A percentile compares a stretch with the other conserved stretches of the same genome.
phyloP scores from a whole-genome alignment of 2,113 vertebrate genomes.

The Procavia capensis region DNA sequence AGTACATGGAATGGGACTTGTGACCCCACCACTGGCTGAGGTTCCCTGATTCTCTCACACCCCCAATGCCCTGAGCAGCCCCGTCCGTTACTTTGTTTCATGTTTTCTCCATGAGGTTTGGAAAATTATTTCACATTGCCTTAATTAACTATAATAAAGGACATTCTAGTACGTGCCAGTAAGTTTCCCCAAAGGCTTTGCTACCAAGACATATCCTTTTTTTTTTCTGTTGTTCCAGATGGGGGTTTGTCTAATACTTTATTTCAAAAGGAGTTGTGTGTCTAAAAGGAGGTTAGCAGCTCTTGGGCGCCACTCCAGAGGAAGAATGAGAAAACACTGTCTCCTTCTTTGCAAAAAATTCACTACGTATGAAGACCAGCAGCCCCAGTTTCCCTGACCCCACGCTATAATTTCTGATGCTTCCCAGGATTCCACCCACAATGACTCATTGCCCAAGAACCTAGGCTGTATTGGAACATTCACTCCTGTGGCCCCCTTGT shows the following conservation, averaged over 20 bases:
- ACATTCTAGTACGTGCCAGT: not conserved
- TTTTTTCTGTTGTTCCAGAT: not conserved
- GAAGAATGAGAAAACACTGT: not conserved
- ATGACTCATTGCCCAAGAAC: not conserved
- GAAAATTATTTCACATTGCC: not conserved
- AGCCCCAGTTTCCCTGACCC: no score
- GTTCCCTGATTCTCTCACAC: not conserved
- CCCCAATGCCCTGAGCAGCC: no score
- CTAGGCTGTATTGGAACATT: no score
- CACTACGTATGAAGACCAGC: not conserved
- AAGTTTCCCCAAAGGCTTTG: not conserved
- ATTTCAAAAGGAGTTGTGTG: not conserved
- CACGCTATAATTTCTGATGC: not conserved
- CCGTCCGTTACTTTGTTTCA: not conserved
- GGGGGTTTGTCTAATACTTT: not conserved
- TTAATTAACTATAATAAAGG: not conserved
- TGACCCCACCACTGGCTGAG: not conserved
- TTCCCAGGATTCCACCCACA: not conserved
- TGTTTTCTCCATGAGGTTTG: not conserved
- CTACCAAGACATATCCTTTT: not conserved
- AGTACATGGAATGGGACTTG: not conserved
- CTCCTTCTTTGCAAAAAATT: not conserved
- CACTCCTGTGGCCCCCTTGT: no score
- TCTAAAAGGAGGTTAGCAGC: not conserved
- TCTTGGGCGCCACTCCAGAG: not conserved